Base-by-base conservation (phyloP, 64 coral and sea anemone genomes). In the Exaiptasia diaphana region DNA sequence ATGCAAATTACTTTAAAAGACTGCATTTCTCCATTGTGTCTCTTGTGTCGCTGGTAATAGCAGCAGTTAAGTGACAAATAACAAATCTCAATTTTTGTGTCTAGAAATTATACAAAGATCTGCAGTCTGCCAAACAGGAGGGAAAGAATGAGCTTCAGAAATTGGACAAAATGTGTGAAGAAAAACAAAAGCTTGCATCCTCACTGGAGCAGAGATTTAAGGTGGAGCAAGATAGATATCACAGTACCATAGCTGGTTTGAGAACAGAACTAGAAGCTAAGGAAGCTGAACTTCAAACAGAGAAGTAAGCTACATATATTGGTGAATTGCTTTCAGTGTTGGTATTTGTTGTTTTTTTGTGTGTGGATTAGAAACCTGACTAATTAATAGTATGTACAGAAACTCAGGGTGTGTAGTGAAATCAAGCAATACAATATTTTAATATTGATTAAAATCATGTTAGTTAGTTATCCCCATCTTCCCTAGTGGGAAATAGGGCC, bases 21-120 rank as follows among this genome's bases (percentile, higher is more conserved):
- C 13, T 3, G n/a, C 20, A 26, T 56, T 56, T 56, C 1, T 56
- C 53, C 5, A 13, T 23, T 50, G 46, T 50, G 11, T 50, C 46
- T 0, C 46, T 20, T 14, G 0, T 14, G 46, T 20, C 1, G 11
- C 12, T 33, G n/a, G 1, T n/a, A n/a, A n/a, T n/a, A n/a, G n/a
- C n/a, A n/a, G n/a, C n/a, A n/a, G n/a, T n/a, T n/a, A n/a, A n/a
- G n/a, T n/a, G n/a, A n/a, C n/a, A n/a, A n/a, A n/a, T n/a, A n/a
- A n/a, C n/a, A n/a, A n/a, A n/a, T n/a, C n/a, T n/a, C n/a, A n/a
- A n/a, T n/a, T 64, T 37, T 65, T 64, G n/a, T n/a, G 5, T 72
- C 10, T 36, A 87, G 84, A 87, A 87, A 78, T 70, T 54, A 21
- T 46, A 24, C n/a, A 87, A 87, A 57, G 84, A 87, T n/a, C 11